Conservation (phyloP, 2,113 vertebrate species). For the Peromyscus polionotus region DNA sequence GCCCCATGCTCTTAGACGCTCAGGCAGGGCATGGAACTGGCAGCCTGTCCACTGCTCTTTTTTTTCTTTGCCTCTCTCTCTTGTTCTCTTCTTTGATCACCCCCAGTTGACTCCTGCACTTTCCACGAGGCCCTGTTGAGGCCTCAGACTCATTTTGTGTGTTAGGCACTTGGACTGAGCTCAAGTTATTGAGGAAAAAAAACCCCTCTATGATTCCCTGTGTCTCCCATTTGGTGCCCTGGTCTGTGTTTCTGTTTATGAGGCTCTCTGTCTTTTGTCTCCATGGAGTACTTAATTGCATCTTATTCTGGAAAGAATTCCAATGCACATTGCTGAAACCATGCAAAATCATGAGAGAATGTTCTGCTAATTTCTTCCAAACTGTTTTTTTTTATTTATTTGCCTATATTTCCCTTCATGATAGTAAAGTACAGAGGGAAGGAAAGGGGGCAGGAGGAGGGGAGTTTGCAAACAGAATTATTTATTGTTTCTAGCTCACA, state of each 20-base stretch:
- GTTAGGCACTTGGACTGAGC: background rate
- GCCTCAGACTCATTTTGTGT: background rate
- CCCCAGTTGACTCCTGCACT: background rate
- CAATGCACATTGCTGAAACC: background rate
- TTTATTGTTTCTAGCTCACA: background rate
- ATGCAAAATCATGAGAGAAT: background rate
- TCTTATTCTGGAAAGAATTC: background rate
- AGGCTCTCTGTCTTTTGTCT: constrained; percentile 4
- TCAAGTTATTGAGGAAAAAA: background rate
- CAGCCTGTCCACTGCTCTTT: accelerated
- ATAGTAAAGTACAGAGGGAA: background rate
- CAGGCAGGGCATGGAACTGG: background rate
- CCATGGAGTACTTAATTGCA: background rate
- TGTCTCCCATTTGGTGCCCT: background rate
- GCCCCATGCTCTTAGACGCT: accelerated
- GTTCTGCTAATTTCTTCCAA: constrained; percentile 21
- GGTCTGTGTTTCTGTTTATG: background rate
- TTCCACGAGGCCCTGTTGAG: background rate
- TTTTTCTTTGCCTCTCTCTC: background rate
- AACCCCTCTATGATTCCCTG: accelerated
- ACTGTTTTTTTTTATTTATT: background rate
- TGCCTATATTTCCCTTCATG: background rate
- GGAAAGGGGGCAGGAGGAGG: background rate
- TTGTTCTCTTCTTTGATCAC: background rate
- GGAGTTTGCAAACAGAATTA: background rate